Conservation (phyloP, 2,888 invertebrate species). For the Acanthopleura granulata region DNA sequence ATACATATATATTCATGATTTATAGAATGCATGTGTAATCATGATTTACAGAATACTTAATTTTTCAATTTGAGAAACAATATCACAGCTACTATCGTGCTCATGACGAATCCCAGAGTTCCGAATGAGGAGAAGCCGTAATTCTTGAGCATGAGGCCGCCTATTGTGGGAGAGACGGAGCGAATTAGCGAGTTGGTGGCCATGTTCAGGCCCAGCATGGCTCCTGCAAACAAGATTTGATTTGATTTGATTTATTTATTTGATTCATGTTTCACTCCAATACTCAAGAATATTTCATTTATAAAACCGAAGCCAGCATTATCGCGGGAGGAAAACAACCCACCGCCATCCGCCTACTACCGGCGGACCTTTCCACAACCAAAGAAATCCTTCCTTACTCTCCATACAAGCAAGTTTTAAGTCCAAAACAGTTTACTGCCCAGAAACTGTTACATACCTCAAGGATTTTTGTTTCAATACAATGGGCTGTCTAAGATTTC, state of each 20-base stretch:
- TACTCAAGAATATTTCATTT: neutral
- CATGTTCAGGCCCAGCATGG: conserved; percentile 67
- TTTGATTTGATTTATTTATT: neutral
- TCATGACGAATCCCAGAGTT: conserved; percentile 55
- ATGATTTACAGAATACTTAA: neutral
- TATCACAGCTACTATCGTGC: conserved; percentile 35
- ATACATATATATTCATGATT: no score
- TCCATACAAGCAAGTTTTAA: no score
- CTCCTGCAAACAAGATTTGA: conserved; percentile 62
- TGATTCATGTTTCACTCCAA: neutral
- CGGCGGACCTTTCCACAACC: neutral
- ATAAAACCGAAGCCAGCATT: neutral
- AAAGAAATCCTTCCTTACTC: no score
- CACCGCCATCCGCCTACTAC: neutral
- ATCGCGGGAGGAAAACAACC: neutral
- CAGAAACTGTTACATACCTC: no score
- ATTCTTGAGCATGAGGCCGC: conserved; percentile 57
- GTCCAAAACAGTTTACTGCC: no score
- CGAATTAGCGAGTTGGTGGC: conserved; percentile 64
- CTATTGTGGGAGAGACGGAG: conserved; percentile 61
- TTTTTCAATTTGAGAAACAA: neutral
- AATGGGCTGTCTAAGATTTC: no score
- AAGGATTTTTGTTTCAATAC: no score
- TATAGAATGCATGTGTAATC: no score
- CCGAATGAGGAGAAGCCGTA: conserved; percentile 63